These are phyloP conservation scores for Semnopithecus entellus DNA, from an alignment of 2,113 vertebrate genomes.

Conservation along the genomic window DNA sequence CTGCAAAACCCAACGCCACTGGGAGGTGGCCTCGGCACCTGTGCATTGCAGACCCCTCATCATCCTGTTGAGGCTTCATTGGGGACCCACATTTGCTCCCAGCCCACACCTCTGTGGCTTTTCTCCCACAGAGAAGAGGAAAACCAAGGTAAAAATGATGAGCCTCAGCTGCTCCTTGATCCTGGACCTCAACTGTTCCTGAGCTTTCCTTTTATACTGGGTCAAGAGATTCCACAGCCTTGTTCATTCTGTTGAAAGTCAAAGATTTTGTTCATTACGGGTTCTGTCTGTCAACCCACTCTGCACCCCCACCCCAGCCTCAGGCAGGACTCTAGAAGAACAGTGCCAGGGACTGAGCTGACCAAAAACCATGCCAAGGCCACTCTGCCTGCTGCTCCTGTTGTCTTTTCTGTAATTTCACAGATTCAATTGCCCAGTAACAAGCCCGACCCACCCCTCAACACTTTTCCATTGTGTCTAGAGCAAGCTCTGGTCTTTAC, in stretches of 20 bases:
- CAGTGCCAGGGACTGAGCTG: neutral
- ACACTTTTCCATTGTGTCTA: neutral
- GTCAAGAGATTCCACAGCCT: neutral
- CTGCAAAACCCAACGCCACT: neutral
- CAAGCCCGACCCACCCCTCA: rapidly evolving
- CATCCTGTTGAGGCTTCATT: neutral
- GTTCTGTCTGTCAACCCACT: neutral
- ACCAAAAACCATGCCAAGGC: neutral
- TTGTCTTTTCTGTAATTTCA: neutral
- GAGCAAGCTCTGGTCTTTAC: neutral
- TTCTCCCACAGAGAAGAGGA: neutral
- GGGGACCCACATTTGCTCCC: neutral
- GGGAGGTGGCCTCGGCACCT: neutral
- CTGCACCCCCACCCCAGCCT: neutral
- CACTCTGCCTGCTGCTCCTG: rapidly evolving
- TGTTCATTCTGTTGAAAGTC: neutral
- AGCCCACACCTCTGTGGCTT: neutral
- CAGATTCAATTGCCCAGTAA: neutral
- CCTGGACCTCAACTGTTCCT: neutral
- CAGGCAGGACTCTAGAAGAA: neutral
- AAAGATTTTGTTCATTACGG: neutral
- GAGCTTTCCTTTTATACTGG: neutral
- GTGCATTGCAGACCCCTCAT: neutral
- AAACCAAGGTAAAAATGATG: neutral
- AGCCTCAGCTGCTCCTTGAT: neutral